Conservation (phyloP, 2,797 vertebrate species). For the Hydrolagus colliei region DNA sequence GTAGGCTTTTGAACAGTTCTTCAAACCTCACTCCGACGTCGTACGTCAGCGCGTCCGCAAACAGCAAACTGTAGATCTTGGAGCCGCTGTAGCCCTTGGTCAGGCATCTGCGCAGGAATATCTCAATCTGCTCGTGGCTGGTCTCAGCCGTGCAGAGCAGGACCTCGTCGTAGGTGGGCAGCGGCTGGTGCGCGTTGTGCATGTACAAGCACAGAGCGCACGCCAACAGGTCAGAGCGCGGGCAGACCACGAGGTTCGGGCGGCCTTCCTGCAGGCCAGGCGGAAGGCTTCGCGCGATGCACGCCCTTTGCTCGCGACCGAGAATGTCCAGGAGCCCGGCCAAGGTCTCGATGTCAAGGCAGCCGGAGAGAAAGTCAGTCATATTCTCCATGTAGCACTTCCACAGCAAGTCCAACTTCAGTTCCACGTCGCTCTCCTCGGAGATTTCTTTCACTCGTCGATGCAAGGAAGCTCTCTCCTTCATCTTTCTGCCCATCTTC, state of each 20-base stretch:
- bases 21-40: constrained; percentile 76
- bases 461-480: background rate
- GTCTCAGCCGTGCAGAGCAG: constrained; percentile 78
- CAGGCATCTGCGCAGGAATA: constrained; percentile 83
- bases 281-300: constrained; percentile 58
- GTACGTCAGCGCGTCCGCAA: constrained; percentile 76
- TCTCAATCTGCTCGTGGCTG: constrained; percentile 72
- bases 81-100: constrained; percentile 47
- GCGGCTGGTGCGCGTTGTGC: constrained; percentile 57
- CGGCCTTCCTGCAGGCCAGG: constrained; percentile 57
- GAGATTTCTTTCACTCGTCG: constrained; percentile 38
- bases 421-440: constrained; percentile 36
- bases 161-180: constrained; percentile 84
- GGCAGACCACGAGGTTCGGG: constrained; percentile 81
- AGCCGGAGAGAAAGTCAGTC: constrained; percentile 59
- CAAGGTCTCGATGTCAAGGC: constrained; percentile 69
- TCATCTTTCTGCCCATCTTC: background rate
- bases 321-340: constrained; percentile 62
- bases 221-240: constrained; percentile 65
- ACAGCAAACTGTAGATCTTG: constrained; percentile 78
- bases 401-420: constrained; percentile 68
- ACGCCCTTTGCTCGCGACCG: constrained; percentile 33
- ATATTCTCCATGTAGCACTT: constrained; percentile 65
- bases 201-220: constrained; percentile 81
- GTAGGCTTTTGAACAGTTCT: constrained; percentile 66